Conservation (phyloP, 1,140 invertebrate species). For the Tenebrio molitor region DNA sequence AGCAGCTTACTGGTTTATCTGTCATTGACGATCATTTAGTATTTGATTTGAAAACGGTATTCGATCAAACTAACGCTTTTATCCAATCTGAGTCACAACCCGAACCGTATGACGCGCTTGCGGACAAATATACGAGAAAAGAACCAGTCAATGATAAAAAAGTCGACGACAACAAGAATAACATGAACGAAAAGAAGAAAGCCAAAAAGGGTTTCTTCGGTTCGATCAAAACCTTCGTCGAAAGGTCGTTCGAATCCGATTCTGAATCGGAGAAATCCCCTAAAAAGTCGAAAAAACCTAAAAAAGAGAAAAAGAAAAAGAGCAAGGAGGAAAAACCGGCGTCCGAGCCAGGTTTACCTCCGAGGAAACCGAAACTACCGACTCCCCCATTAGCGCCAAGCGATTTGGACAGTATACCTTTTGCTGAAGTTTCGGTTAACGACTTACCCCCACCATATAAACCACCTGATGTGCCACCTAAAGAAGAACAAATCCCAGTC, state of each 20-base stretch:
- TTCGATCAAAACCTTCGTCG: slow-evolving; percentile 63
- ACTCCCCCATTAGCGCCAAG: slow-evolving; percentile 52
- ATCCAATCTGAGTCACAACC: slow-evolving; percentile 62
- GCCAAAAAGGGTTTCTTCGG: slow-evolving; percentile 63
- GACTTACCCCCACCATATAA: slow-evolving; percentile 45
- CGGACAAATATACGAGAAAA: slow-evolving; percentile 53
- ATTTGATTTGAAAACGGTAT: slow-evolving; percentile 53
- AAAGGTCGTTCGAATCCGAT: slow-evolving; percentile 63
- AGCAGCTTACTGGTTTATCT: slow-evolving; percentile 37
- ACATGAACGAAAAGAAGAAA: slow-evolving; percentile 61
- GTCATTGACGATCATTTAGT: slow-evolving; percentile 41
- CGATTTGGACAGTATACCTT: slow-evolving; percentile 56
- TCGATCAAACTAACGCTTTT: slow-evolving; percentile 63
- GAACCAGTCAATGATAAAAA: slow-evolving; percentile 26
- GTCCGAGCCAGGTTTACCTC: slow-evolving; percentile 50
- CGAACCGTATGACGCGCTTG: slow-evolving; percentile 59
- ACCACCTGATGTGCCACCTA: slow-evolving; percentile 41
- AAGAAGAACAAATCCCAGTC: slow-evolving; percentile 10
- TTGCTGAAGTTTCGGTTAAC: slow-evolving; percentile 56
- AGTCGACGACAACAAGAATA: slow-evolving; percentile 44
- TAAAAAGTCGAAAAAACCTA: slow-evolving; percentile 61
- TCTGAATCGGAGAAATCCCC: slow-evolving; percentile 64
- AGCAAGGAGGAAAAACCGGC: slow-evolving; percentile 50
- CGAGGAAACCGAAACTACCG: slow-evolving; percentile 59
- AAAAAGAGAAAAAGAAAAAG: slow-evolving; percentile 60